Evolutionary conservation across 1,140 invertebrate genomes (phyloP), one percentile per base, ranked within the genome.

Genomic region (Cryptotermes secundus): DNA sequence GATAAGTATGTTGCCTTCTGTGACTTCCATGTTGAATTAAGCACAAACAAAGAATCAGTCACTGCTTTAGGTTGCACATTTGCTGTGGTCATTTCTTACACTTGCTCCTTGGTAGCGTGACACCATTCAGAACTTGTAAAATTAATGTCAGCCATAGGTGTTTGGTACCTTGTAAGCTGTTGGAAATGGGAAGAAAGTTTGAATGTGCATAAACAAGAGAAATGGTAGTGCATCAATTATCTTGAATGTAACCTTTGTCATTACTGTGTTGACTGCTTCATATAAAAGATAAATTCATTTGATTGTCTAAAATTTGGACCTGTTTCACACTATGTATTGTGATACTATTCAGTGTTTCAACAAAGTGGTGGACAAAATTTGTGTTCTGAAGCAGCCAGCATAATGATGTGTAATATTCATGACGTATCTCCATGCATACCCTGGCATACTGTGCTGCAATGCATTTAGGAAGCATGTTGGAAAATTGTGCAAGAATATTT

Each of bases 181-280:
- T 72, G 59, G n/a, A 72, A n/a, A 31, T n/a, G n/a, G 53, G 24
- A 26, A 38, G 12, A 49, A 72, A 2, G 12, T n/a, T n/a, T 72
- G 59, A 72, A n/a, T 72, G n/a, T 72, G 59, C 59, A 72, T 26
- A 72, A 72, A 72, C 59, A 72, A 72, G 14, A 72, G 59, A 72
- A 72, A 72, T 72, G n/a, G 59, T 72, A 72, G 59, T 72, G 59
- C 26, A 72, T 72, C n/a, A 31, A 3, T 10, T 72, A 31, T 72
- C 59, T 72, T 72, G 59, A 14, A 31, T 72, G 59, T 72, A 72
- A 31, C 59, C 26, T 72, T 14, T 49, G 3, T 49, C 45, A 45
- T 45, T 59, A 6, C 4, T 72, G 59, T 72, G 59, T 72, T 72
- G 9, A 26, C 59, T 72, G 59, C 59, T 72, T n/a, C 26, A 19